These are phyloP conservation scores for Gymnothorax javanicus DNA, from an alignment of 2,797 vertebrate species.

Conservation along the genomic window DNA sequence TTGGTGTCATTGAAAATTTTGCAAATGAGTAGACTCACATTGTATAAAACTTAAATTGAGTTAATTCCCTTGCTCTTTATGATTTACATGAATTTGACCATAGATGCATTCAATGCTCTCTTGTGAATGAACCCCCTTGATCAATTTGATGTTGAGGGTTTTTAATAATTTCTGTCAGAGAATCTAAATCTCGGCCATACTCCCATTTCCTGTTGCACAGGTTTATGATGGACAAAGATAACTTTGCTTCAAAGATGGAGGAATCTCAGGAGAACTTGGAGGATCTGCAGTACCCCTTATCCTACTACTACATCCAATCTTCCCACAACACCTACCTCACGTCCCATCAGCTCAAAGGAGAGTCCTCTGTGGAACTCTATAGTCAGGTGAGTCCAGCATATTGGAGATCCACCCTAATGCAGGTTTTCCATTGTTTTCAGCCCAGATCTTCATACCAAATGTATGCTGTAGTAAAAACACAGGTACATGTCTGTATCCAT, in stretches of 20 bases:
- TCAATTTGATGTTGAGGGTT: background rate
- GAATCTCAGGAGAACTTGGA: conserved; percentile 87
- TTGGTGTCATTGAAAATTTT: too few species aligned
- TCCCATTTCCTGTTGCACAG: conserved; percentile 46
- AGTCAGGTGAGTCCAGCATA: conserved; percentile 79
- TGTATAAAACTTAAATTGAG: background rate
- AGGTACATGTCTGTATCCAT: background rate
- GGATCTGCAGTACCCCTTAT: conserved; percentile 88
- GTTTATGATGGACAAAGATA: conserved; percentile 92
- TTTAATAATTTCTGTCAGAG: background rate
- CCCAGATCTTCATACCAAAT: background rate
- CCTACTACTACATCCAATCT: conserved; percentile 96
- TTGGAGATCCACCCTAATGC: background rate
- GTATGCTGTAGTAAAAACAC: background rate
- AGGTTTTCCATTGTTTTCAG: background rate
- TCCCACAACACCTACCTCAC: conserved; percentile 99
- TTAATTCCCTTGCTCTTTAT: background rate
- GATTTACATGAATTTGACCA: background rate
- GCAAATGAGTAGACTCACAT: too few species aligned
- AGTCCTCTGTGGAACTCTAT: conserved; percentile 97
- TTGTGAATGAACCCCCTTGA: background rate
- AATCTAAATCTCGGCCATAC: background rate
- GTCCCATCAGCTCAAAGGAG: conserved; percentile 97
- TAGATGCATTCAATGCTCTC: background rate
- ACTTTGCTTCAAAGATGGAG: conserved; percentile 91